A percentile compares a stretch with the other conserved stretches of the same genome.
Evolutionary conservation across 2,797 vertebrate genomes (phyloP).

Genomic region (Adelosebastes latens): DNA sequence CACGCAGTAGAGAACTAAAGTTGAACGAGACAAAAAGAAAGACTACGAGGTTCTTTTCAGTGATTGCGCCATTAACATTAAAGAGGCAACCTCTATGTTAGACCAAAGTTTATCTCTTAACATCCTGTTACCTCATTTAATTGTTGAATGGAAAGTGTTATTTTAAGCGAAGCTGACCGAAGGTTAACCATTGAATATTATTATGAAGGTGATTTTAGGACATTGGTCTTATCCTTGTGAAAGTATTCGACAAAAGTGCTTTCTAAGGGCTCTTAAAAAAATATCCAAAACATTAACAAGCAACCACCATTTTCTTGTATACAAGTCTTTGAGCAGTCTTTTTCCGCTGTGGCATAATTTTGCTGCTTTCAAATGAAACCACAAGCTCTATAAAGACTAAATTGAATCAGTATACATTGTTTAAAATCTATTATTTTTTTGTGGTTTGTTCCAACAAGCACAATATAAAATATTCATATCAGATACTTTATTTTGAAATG

Average conservation of each 20-base stretch:
- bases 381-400: not conserved
- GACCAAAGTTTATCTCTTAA: not conserved
- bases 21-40: slow-evolving; percentile 10
- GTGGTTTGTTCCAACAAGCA: not conserved
- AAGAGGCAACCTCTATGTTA: not conserved
- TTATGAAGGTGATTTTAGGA: not conserved
- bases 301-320: not conserved
- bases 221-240: not conserved
- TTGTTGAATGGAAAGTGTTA: not conserved
- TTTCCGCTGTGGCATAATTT: not conserved
- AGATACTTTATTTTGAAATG: not conserved
- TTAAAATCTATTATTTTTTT: not conserved
- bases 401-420: not conserved
- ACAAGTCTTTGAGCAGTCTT: not conserved
- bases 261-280: not conserved
- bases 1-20: not conserved
- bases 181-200: not conserved
- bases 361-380: not conserved
- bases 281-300: not conserved
- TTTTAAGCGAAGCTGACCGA: not conserved
- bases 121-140: not conserved
- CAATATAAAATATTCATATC: not conserved
- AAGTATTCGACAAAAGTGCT: not conserved
- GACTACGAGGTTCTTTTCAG: not conserved
- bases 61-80: not conserved